Evolutionary conservation across 2,797 vertebrate species (phyloP), one percentile per base, ranked within the genome.

Genomic region (Gymnocypris eckloni): DNA sequence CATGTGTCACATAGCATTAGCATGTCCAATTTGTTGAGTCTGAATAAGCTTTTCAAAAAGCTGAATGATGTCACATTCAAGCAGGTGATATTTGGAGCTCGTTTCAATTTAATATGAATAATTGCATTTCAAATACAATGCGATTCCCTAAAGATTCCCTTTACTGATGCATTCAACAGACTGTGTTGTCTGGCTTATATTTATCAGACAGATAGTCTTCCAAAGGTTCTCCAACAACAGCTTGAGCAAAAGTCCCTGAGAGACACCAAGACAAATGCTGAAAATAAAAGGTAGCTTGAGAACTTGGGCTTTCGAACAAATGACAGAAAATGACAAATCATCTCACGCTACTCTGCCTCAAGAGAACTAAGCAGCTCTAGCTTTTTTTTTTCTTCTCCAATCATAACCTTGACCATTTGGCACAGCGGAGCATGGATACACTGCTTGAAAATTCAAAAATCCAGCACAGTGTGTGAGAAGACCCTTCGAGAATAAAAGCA

Each of bases 391-490:
- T 25, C 18, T 25, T 20, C 56, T 76, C 77, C 79, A 85, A 67
- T 86, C 87, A 84, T 88, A 90, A 90, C 89, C 89, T 88, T 88
- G 87, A 84, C 81, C 78, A 61, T 69, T 81, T 28, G 8, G 15
- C 76, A 84, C 41, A 78, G 50, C 54, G 50, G 59, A 71, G 61
- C 50, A 70, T 37, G 52, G 81, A 85, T 76, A 61, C 78, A 79
- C 6, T 37, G 45, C 73, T 84, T 52, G 22, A 10, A 52, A 84
- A 67, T 56, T 54, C 18, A 69, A 79, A 79, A 28, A 80, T 54
- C 66, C 50, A 52, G 25, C 28, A 41, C 41, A 48, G 33, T 25
- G 56, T 76, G 25, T 25, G 82, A 28, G 15, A 54, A 66, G 9
- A 84, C 56, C 75, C 41, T 25, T 15, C 56, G 39, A 72, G 22